phyloP scores from a whole-genome alignment of 2,888 invertebrate genomes.

The Serrognathus titanus region DNA sequence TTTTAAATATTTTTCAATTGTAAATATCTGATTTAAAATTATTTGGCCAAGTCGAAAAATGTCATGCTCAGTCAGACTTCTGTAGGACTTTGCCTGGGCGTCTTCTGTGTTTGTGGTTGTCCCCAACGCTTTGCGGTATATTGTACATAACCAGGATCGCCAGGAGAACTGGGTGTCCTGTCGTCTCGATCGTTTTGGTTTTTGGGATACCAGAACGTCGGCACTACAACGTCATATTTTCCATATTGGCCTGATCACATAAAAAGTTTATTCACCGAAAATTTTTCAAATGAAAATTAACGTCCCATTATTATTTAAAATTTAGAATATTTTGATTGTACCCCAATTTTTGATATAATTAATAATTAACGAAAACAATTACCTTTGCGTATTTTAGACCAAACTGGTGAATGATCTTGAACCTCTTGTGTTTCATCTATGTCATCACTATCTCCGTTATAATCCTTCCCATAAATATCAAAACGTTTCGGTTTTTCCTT shows the following conservation, averaged over 20 bases:
- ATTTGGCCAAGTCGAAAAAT: too few relatives aligned
- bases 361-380: conserved; percentile 4
- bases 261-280: neutral
- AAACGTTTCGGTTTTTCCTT: conserved; percentile 33
- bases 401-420: conserved; percentile 45
- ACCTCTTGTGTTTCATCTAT: conserved; percentile 24
- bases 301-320: too few relatives aligned
- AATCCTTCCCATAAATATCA: conserved; percentile 44
- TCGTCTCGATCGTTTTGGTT: conserved; percentile 41
- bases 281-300: neutral
- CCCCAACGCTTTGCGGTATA: conserved; percentile 71
- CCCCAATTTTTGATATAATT: too few relatives aligned
- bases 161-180: conserved; percentile 62
- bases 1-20: too few relatives aligned
- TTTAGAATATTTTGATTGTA: too few relatives aligned
- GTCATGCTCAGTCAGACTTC: conserved; percentile 19
- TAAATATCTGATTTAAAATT: too few relatives aligned
- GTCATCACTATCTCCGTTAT: conserved; percentile 36
- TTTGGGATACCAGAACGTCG: conserved; percentile 42
- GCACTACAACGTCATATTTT: conserved; percentile 48
- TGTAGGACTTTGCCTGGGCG: conserved; percentile 34
- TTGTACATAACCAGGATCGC: conserved; percentile 71
- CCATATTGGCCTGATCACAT: conserved; percentile 50
- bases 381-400: conserved; percentile 48
- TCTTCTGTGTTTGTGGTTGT: conserved; percentile 49